These are phyloP conservation scores for Drosophila paramelanica DNA, from an alignment of 2,888 invertebrate species.

Conservation along the genomic window DNA sequence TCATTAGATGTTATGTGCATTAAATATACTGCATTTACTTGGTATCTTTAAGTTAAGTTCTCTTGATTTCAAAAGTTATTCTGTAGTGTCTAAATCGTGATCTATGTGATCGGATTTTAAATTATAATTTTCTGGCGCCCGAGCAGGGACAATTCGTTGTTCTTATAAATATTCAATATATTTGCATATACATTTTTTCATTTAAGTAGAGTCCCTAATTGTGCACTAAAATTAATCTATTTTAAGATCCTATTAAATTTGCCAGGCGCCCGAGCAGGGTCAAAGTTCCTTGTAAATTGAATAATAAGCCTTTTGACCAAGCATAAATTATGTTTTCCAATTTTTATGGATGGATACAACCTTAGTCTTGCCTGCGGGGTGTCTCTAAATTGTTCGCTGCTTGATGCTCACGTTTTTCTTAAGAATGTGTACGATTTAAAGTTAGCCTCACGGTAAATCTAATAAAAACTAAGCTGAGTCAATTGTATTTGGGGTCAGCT, in stretches of 20 bases:
- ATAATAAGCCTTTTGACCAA: too few species aligned
- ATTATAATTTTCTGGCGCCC: background rate
- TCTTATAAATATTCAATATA: too few species aligned
- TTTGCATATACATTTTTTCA: too few species aligned
- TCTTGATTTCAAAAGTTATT: background rate
- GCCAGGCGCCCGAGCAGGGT: background rate
- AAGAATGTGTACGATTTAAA: background rate
- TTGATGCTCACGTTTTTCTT: background rate
- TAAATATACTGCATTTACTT: too few species aligned
- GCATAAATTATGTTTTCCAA: background rate
- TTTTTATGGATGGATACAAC: background rate
- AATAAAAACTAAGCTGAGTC: conserved; percentile 42
- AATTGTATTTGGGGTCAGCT: conserved; percentile 51
- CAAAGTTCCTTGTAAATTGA: too few species aligned
- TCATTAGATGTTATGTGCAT: too few species aligned
- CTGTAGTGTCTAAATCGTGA: background rate
- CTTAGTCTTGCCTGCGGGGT: conserved; percentile 17
- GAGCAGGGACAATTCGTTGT: background rate
- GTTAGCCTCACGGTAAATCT: conserved; percentile 19
- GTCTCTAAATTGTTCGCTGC: background rate
- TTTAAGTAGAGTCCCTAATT: too few species aligned
- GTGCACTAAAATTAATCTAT: too few species aligned
- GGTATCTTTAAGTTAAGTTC: background rate
- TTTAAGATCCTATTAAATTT: background rate
- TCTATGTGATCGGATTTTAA: background rate